These are phyloP conservation scores for Trichogramma dendrolimi DNA, from an alignment of 2,888 invertebrate species.

Conservation along the genomic window DNA sequence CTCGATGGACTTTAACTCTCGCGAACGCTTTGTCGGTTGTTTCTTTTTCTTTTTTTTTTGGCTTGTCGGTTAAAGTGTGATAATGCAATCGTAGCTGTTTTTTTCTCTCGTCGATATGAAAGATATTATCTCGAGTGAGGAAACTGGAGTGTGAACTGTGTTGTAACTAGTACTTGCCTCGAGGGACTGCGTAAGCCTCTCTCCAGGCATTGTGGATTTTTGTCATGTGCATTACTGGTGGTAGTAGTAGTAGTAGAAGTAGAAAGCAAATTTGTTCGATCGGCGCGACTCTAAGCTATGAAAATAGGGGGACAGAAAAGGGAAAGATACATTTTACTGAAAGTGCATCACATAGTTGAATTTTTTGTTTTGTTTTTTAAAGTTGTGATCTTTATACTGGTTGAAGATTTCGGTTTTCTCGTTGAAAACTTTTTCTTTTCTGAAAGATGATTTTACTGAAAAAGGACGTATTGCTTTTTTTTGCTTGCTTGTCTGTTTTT, in stretches of 20 bases:
- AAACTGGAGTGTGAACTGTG: constrained; percentile 42
- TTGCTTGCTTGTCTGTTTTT: constrained; percentile 32
- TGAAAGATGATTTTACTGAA: constrained; percentile 25
- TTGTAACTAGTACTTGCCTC: constrained; percentile 50
- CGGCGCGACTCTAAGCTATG: constrained; percentile 53
- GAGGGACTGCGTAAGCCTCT: constrained; percentile 52
- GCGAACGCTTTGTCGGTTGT: neutral
- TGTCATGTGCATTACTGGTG: constrained; percentile 52
- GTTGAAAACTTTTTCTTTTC: constrained; percentile 20
- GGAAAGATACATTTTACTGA: constrained; percentile 45
- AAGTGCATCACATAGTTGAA: constrained; percentile 27
- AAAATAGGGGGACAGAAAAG: constrained; percentile 52
- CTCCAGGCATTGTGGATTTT: constrained; percentile 53
- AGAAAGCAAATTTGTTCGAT: constrained; percentile 53
- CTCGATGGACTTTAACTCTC: neutral
- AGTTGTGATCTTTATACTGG: constrained; percentile 13
- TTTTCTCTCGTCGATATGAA: too few species aligned
- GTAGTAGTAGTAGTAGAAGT: constrained; percentile 49
- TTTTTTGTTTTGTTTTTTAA: constrained; percentile 28
- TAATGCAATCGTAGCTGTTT: neutral
- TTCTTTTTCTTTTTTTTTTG: constrained; percentile 4
- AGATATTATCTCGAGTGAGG: constrained; percentile 24
- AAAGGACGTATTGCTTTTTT: constrained; percentile 26
- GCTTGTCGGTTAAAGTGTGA: neutral
- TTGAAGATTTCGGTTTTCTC: constrained; percentile 17